Evolutionary conservation across 2,888 invertebrate genomes (phyloP).

Genomic region (Crocallis elinguaria): DNA sequence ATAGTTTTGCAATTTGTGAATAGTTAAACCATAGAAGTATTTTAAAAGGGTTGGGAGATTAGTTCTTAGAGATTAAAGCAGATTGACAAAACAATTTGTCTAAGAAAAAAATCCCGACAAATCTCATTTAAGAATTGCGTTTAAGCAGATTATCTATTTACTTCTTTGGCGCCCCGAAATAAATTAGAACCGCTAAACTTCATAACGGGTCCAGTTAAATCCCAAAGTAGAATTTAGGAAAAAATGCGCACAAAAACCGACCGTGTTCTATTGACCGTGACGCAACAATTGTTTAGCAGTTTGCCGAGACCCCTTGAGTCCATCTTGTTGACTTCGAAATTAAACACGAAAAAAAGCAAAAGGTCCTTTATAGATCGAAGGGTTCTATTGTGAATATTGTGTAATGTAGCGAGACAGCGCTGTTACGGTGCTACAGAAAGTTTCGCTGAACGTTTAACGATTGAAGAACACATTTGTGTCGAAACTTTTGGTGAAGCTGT

Average conservation of each 20-base stretch:
- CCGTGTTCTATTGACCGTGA: slow-evolving; percentile 80
- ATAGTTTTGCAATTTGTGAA: neutral
- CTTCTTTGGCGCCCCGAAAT: slow-evolving; percentile 49
- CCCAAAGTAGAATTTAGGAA: slow-evolving; percentile 34
- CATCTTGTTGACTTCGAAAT: slow-evolving; percentile 79
- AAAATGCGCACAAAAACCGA: slow-evolving; percentile 65
- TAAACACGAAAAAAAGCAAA: slow-evolving; percentile 69
- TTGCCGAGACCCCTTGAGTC: slow-evolving; percentile 75
- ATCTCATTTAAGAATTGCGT: slow-evolving; percentile 23
- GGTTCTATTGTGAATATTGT: slow-evolving; percentile 80
- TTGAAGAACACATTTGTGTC: neutral
- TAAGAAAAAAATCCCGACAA: slow-evolving; percentile 3
- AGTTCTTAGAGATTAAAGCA: neutral
- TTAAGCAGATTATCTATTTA: slow-evolving; percentile 54
- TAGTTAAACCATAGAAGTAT: neutral
- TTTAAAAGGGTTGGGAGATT: neutral
- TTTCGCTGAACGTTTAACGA: slow-evolving; percentile 36
- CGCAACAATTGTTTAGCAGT: slow-evolving; percentile 83
- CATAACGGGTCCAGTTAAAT: slow-evolving; percentile 58
- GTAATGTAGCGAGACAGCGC: slow-evolving; percentile 80
- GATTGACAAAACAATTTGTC: neutral
- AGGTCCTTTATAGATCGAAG: slow-evolving; percentile 76
- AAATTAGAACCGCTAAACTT: slow-evolving; percentile 57
- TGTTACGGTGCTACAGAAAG: slow-evolving; percentile 60
- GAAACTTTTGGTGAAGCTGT: slow-evolving; percentile 46